Evolutionary conservation across 2,797 vertebrate species (phyloP).

Genomic region (Naso thynnoides): DNA sequence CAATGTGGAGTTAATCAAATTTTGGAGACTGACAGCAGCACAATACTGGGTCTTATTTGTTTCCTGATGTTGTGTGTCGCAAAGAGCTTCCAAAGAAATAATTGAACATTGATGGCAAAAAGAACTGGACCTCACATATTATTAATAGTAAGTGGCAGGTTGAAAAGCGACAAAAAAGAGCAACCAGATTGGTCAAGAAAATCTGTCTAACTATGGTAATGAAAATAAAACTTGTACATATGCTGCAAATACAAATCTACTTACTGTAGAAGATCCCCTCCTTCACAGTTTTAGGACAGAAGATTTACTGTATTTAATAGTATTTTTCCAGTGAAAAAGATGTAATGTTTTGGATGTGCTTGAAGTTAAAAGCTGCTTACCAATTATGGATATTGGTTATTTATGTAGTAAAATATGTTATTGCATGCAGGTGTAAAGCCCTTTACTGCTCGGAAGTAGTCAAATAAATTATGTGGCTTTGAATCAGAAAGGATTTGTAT

Average conservation of each 20-base stretch:
- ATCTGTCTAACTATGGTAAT: conserved; percentile 5
- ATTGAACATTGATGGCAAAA: too few species aligned
- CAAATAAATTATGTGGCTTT: too few species aligned
- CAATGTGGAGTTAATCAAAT: neutral
- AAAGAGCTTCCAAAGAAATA: neutral
- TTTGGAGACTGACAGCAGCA: neutral
- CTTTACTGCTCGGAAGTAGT: too few species aligned
- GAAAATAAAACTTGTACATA: neutral
- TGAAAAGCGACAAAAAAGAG: neutral
- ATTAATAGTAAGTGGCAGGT: neutral
- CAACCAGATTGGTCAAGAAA: neutral
- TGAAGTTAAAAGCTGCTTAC: too few species aligned
- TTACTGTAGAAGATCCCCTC: neutral
- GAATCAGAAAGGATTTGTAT: too few species aligned
- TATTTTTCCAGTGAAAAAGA: too few species aligned
- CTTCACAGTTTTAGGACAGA: neutral
- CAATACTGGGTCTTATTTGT: neutral
- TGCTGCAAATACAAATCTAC: neutral
- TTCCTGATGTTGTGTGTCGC: neutral
- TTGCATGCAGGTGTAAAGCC: too few species aligned
- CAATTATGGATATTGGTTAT: too few species aligned
- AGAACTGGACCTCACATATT: neutral
- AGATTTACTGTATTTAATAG: neutral
- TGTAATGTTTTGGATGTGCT: too few species aligned
- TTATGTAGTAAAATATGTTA: too few species aligned